A percentile compares a stretch with the other conserved stretches of the same genome.
Conservation (phyloP, 53 echinoderm and acorn worm species). For the Astropecten irregularis region DNA sequence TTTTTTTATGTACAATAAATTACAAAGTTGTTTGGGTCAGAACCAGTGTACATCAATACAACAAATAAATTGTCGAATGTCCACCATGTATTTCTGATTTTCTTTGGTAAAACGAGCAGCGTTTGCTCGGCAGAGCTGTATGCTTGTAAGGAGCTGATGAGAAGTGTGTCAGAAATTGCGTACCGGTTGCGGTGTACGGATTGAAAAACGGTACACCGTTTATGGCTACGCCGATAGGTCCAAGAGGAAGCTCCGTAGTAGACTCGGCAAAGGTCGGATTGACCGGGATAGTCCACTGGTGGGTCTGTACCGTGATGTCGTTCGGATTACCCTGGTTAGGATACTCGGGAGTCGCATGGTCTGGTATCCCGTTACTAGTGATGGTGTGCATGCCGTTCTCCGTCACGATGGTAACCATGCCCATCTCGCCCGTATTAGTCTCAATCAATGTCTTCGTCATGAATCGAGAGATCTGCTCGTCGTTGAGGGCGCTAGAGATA, state of each 20-base stretch:
- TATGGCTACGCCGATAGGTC: constrained; percentile 66
- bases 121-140: too few species aligned
- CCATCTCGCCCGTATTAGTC: constrained; percentile 62
- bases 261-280: constrained; percentile 52
- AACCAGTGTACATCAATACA: too few species aligned
- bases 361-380: constrained; percentile 71
- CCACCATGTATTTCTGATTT: too few species aligned
- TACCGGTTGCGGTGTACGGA: constrained; percentile 59
- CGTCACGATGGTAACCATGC: constrained; percentile 49
- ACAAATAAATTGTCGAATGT: too few species aligned
- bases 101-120: too few species aligned
- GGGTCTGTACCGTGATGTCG: constrained; percentile 41
- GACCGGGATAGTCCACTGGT: constrained; percentile 43
- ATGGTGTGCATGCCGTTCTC: constrained; percentile 43
- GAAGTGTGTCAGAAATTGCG: too few species aligned
- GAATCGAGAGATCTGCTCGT: constrained; percentile 26
- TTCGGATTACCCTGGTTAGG: constrained; percentile 20
- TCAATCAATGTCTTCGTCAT: constrained; percentile 34
- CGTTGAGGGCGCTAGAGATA: constrained; percentile 17
- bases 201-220: constrained; percentile 83
- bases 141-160: too few species aligned
- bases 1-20: too few species aligned
- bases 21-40: too few species aligned
- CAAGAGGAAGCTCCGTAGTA: constrained; percentile 46
- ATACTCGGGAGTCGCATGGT: constrained; percentile 61